Base-by-base conservation (phyloP, 2,888 invertebrate species). In the Hydrotaea diabolus region DNA sequence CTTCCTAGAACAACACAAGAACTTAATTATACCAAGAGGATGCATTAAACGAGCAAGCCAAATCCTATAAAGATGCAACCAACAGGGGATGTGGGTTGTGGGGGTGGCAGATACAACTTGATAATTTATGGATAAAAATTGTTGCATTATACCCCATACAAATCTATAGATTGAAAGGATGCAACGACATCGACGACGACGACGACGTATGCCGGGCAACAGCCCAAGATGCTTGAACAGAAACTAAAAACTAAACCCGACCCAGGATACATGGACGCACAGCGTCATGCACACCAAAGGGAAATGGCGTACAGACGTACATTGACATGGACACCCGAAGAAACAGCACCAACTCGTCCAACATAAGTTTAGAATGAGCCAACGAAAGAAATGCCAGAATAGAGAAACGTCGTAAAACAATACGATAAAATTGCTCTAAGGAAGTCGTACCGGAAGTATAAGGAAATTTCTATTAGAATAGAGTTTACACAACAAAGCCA, bases 11-110 rank as follows among this genome's bases (percentile, higher is more conserved):
- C 13, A 66, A 66, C 43, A 39, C 55, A 62, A 82, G 85, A 79
- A 85, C 85, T 85, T 85, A 85, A 85, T 85, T 85, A 85, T 85
- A 79, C 73, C 85, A 59, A 36, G 76, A 81, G 79, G 85, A 82
- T 82, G 85, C 81, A 81, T 81, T 85, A 79, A 82, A 81, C 76
- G 77, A 81, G 75, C 62, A 64, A 81, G 75, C 62, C 64, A 80
- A 77, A 59, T 46, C n/a, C n/a, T n/a, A 77, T 73, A 39, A 72
- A 83, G 69, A 78, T 72, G 64, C 78, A 55, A 72, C 55, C 77
- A 71, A 71, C 15, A 74, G 72, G 39, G 62, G 69, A 11, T 26
- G 69, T 46, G 15, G 17, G 13, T 31, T 4, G 9, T 8, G 39
- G 39, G 46, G 49, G 26, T 36, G 15, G 17, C 11, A 57, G 53